A percentile compares a stretch with the other conserved stretches of the same genome.
Evolutionary conservation across 37 sponge, comb jelly and placozoan species (phyloP).

Genomic region (Theonella swinhoei): DNA sequence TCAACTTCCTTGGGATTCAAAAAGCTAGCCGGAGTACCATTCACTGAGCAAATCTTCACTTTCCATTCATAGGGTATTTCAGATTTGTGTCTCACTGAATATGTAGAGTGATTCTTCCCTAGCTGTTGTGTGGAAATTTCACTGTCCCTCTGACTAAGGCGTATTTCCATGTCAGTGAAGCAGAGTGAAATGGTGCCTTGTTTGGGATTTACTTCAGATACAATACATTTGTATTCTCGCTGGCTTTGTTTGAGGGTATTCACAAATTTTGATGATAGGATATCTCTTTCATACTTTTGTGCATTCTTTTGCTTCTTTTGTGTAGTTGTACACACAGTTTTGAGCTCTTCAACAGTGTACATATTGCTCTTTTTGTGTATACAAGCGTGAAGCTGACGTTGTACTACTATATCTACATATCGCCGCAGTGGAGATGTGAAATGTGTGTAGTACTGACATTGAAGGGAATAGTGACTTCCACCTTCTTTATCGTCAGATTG

Average conservation of each 20-base stretch:
- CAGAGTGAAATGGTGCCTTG: not conserved
- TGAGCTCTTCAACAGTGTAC: slow-evolving; percentile 5
- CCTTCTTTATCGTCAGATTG: not conserved
- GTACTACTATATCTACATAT: slow-evolving; percentile 37
- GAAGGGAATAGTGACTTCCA: slow-evolving; percentile 8
- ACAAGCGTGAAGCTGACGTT: slow-evolving; percentile 14
- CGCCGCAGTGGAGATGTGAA: slow-evolving; percentile 54
- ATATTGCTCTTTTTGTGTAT: not conserved
- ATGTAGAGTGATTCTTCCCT: not conserved
- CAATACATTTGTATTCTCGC: not conserved
- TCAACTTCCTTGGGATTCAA: not conserved
- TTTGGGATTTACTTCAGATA: not conserved
- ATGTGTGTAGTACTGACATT: slow-evolving; percentile 25
- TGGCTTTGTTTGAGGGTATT: not conserved
- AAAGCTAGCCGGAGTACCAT: not conserved
- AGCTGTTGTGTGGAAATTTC: not conserved
- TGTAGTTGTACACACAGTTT: not conserved
- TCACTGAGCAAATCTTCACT: not conserved
- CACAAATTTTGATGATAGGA: not conserved
- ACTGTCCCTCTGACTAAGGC: not conserved
- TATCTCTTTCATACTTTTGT: slow-evolving; percentile 13
- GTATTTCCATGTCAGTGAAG: not conserved
- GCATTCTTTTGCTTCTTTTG: not conserved
- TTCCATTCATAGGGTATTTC: not conserved
- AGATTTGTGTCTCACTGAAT: not conserved